Percentiles rank a stretch among this genome's conserved stretches.
Conservation (phyloP, 2,797 vertebrate species). For the Periophthalmus magnuspinnatus region DNA sequence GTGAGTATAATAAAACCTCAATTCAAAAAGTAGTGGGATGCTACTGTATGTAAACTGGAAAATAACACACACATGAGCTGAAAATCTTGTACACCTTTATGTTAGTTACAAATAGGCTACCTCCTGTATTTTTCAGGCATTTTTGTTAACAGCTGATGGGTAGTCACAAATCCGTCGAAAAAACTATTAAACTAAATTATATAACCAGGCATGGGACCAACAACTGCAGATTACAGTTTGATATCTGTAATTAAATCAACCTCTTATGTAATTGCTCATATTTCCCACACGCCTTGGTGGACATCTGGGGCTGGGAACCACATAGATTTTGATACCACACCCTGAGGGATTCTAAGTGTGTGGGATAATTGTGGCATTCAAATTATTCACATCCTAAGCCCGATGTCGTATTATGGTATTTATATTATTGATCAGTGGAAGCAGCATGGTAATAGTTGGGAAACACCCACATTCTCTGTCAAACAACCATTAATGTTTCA, state of each 20-base stretch:
- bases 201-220: slow-evolving; percentile 30
- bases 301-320: slow-evolving; percentile 34
- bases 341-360: not conserved
- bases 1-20: not conserved
- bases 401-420: not conserved
- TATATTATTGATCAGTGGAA: not conserved
- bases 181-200: slow-evolving; percentile 38
- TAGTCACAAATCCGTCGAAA: slow-evolving; percentile 12
- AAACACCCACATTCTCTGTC: not conserved
- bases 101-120: not conserved
- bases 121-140: not conserved
- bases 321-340: slow-evolving; percentile 24
- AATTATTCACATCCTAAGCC: not conserved
- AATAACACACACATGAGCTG: not conserved
- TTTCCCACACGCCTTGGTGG: slow-evolving; percentile 45
- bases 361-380: not conserved
- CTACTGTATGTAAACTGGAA: too few species aligned
- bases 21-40: not conserved
- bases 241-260: slow-evolving; percentile 63
- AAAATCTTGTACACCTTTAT: not conserved
- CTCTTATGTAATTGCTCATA: slow-evolving; percentile 40
- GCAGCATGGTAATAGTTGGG: not conserved
- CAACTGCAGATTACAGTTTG: slow-evolving; percentile 46
- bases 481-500: not conserved
- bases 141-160: not conserved